These are phyloP conservation scores for Neosilurus hyrtlii DNA, from an alignment of 2,797 vertebrate species.

Conservation along the genomic window DNA sequence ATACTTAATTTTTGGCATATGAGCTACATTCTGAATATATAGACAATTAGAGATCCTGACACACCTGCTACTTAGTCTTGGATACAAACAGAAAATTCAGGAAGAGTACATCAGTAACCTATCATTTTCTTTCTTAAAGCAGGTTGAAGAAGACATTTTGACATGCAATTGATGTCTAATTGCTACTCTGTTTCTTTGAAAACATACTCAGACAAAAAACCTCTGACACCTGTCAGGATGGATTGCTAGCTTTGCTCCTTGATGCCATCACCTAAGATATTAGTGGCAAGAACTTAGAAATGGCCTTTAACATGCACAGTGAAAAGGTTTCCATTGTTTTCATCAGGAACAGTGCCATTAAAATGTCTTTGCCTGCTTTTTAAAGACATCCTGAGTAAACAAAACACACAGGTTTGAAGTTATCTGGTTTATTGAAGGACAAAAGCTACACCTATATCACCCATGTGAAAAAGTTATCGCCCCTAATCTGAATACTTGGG, in stretches of 20 bases:
- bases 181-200: constrained; percentile 19
- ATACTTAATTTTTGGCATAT: constrained; percentile 1
- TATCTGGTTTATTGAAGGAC: too few species aligned
- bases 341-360: too few species aligned
- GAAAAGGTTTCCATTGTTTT: constrained; percentile 21
- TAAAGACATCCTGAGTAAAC: too few species aligned
- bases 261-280: background rate
- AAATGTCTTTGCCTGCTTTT: too few species aligned
- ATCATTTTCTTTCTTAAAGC: constrained; percentile 30
- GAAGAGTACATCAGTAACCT: constrained; percentile 17
- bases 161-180: constrained; percentile 36
- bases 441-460: too few species aligned
- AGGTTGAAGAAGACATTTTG: constrained; percentile 22
- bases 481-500: too few species aligned
- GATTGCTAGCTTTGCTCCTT: constrained; percentile 14
- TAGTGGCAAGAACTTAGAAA: constrained; percentile 10
- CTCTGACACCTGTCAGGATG: constrained; percentile 11
- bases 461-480: too few species aligned
- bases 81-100: constrained; percentile 8
- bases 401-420: too few species aligned
- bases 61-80: background rate
- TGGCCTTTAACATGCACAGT: constrained; percentile 30
- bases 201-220: constrained; percentile 19
- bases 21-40: background rate
- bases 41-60: background rate